Evolutionary conservation across 2,113 vertebrate genomes (phyloP).

Genomic region (Myotis davidii): DNA sequence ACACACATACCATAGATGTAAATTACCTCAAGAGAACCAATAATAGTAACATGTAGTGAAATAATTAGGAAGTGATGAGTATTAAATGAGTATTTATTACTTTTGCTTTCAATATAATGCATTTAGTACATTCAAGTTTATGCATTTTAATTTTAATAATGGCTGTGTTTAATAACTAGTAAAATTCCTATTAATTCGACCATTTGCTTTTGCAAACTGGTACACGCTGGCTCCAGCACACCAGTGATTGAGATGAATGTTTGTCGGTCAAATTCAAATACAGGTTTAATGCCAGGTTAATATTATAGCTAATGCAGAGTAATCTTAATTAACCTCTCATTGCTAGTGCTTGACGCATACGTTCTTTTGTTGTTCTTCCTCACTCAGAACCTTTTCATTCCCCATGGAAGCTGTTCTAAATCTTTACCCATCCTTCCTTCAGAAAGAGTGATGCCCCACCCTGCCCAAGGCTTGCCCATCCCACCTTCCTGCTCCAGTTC

Average conservation of each 20-base stretch:
- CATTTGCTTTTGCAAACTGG: constrained; percentile 10
- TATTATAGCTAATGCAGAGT: neutral
- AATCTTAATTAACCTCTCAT: neutral
- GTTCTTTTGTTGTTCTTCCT: neutral
- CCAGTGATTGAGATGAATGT: neutral
- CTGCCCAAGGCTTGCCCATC: neutral
- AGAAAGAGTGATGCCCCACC: neutral
- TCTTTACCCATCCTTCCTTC: neutral
- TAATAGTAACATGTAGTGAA: neutral
- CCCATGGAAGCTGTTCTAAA: neutral
- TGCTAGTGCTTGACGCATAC: neutral
- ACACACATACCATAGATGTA: neutral
- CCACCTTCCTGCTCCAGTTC: neutral
- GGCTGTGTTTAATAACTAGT: neutral
- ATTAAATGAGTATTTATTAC: neutral
- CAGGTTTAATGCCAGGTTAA: neutral
- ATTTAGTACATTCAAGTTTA: constrained; percentile 7
- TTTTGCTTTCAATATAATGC: neutral
- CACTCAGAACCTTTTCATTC: neutral
- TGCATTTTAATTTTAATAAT: constrained; percentile 41
- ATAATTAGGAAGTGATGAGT: neutral
- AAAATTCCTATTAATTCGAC: constrained; percentile 10
- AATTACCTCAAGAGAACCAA: neutral
- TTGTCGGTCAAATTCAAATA: constrained; percentile 40
- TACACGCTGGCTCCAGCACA: neutral